Evolutionary conservation across 2,888 invertebrate species (phyloP), one percentile per base, ranked within the genome.

Genomic region (Antheraea yamamai): DNA sequence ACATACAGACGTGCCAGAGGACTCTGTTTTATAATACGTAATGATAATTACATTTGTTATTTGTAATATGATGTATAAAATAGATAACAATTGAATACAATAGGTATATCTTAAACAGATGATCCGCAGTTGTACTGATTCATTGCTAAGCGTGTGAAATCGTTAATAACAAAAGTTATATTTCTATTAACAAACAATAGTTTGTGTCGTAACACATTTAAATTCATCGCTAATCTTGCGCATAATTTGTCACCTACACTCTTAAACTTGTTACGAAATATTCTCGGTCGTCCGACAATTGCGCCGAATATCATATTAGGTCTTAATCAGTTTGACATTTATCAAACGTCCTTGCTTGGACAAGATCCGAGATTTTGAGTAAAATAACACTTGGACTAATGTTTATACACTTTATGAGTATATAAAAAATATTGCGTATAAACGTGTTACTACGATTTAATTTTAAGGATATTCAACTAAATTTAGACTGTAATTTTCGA

Each of bases 181-280:
- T 87, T 83, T 83, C 82, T 86, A 87, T 85, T 85, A 81, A 81
- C 84, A 87, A 88, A 92, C 91, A 91, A 91, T 91, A 81, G 82
- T 77, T 20, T 51, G 58, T 88, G 83, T 88, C 82, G 89, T 79
- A 90, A 91, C 84, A 77, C 84, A 83, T 84, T 84, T 84, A 86
- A 83, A 88, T 87, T 87, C 87, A 87, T 89, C 85, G 86, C 83
- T 88, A 88, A 90, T 90, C 85, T 85, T 80, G 75, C 79, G 86
- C 84, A 91, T 88, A 89, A 89, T 90, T 90, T 88, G 86, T 89
- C 91, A 90, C 90, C 90, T 90, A 80, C 70, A 70, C 70, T 70
- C 70, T 39, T 70, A 23, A 70, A 18, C 10, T 39, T 39, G 39
- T 70, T 70, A 39, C 39, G 70, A 39, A 70, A 70, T 39, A 39